Percentiles rank a stretch among this genome's conserved stretches.
Evolutionary conservation across 2,797 vertebrate species (phyloP).

Genomic region (Darevskia mixta): DNA sequence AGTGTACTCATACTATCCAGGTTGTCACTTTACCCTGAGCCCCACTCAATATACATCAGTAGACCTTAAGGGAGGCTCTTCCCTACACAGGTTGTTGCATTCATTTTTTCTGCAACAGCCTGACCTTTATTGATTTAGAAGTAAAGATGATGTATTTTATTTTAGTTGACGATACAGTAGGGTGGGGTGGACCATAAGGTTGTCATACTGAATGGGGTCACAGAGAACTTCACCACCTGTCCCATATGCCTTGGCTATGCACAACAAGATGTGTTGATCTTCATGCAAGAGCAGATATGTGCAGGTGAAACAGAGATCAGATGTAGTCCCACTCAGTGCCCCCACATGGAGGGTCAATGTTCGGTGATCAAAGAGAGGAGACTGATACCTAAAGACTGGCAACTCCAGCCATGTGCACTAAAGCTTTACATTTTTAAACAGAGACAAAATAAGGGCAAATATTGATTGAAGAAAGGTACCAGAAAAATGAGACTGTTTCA

Average conservation of each 20-base stretch:
- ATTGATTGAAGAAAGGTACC: too few species aligned
- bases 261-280: background rate
- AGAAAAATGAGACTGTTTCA: too few species aligned
- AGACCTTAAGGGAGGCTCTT: background rate
- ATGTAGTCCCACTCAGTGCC: background rate
- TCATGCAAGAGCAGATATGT: background rate
- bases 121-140: background rate
- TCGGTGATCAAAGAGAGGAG: background rate
- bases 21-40: background rate
- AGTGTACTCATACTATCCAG: background rate
- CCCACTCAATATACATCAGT: background rate
- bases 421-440: too few species aligned
- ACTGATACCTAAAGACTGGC: background rate
- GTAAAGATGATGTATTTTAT: background rate
- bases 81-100: background rate
- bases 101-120: background rate
- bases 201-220: background rate
- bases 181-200: background rate
- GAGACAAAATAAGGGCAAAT: too few species aligned
- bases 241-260: background rate
- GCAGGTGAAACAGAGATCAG: background rate
- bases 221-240: background rate
- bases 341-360: background rate
- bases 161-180: background rate
- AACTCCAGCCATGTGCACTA: too few species aligned